These are phyloP conservation scores for Rhea pennata DNA, from an alignment of 2,113 vertebrate species.

Conservation along the genomic window DNA sequence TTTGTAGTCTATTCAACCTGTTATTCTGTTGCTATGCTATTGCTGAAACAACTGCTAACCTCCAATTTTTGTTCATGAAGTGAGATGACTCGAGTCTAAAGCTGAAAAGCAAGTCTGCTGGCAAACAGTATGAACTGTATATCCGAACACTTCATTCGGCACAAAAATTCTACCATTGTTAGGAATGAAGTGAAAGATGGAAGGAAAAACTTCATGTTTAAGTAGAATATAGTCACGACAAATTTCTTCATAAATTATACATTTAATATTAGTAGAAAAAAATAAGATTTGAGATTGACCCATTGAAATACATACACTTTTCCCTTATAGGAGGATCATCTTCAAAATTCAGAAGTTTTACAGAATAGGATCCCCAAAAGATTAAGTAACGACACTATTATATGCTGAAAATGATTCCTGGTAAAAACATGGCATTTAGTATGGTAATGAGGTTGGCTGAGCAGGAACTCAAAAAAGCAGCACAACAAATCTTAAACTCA, in stretches of 20 bases:
- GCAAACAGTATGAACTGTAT: neutral
- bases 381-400: neutral
- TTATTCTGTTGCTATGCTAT: neutral
- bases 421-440: neutral
- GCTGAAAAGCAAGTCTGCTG: neutral
- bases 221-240: neutral
- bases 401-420: accelerated
- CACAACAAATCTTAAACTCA: neutral
- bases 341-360: neutral
- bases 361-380: neutral
- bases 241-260: neutral
- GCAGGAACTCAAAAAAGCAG: neutral
- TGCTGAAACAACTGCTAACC: neutral
- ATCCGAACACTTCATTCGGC: neutral
- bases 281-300: neutral
- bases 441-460: neutral
- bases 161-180: neutral
- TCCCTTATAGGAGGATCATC: neutral
- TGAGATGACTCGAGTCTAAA: neutral
- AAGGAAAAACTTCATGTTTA: neutral
- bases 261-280: neutral
- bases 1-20: neutral
- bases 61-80: neutral
- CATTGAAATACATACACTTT: neutral
- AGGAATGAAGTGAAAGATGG: neutral